Conservation (phyloP, 2,797 vertebrate species). For the Lemur catta region DNA sequence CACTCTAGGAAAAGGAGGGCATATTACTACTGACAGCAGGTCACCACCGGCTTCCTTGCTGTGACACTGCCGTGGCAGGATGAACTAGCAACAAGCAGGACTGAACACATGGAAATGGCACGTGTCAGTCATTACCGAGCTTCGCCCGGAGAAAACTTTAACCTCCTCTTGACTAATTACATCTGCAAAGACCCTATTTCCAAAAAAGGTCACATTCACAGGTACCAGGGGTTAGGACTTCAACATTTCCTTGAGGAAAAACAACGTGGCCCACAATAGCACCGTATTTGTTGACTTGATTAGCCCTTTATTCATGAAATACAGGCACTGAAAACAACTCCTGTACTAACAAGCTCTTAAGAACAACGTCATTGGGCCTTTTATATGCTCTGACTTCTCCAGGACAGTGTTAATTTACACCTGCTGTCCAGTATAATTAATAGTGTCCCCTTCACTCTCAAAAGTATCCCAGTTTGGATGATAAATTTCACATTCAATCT, state of each 20-base stretch:
- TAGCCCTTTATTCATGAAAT: constrained; percentile 35
- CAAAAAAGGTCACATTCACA: not conserved
- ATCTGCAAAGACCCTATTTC: not conserved
- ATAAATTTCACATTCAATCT: not conserved
- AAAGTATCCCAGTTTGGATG: not conserved
- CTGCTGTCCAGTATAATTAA: not conserved
- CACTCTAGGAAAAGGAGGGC: not conserved
- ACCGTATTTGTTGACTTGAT: not conserved
- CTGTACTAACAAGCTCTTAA: constrained; percentile 15
- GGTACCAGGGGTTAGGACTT: not conserved
- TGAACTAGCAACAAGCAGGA: too few species aligned
- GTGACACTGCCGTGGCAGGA: not conserved
- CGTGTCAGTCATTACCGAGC: accelerated
- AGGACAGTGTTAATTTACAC: not conserved
- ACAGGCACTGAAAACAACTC: not conserved
- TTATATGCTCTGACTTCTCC: not conserved
- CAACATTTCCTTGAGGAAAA: not conserved
- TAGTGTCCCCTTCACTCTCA: not conserved
- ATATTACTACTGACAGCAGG: not conserved
- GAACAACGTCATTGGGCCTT: not conserved
- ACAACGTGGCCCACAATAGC: not conserved
- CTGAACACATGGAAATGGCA: not conserved
- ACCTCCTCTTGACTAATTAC: not conserved
- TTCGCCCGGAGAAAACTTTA: not conserved
- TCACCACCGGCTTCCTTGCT: accelerated